phyloP scores from a whole-genome alignment of 1,140 invertebrate species.

The Drosophila navojoa region DNA sequence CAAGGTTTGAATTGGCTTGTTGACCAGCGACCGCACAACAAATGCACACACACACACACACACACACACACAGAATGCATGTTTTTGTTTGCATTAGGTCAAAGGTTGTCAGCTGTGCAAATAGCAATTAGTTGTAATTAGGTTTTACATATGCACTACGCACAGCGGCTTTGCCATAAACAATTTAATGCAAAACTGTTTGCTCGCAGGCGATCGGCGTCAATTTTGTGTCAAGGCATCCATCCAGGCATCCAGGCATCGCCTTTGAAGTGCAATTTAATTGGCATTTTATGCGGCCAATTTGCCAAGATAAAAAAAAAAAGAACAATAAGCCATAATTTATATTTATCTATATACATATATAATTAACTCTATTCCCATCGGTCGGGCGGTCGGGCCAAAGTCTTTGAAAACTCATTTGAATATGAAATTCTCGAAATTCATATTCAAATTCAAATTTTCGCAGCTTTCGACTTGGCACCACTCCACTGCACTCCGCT shows the following conservation, averaged over 20 bases:
- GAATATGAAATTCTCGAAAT: conserved; percentile 74
- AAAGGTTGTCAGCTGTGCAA: conserved; percentile 81
- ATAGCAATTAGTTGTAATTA: conserved; percentile 82
- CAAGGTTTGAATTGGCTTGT: conserved; percentile 63
- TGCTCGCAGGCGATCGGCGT: conserved; percentile 14
- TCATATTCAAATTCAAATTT: conserved; percentile 80
- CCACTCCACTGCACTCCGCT: conserved; percentile 17
- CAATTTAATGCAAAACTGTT: conserved; percentile 28
- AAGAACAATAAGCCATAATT: conserved; percentile 71
- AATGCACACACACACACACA: conserved; percentile 22
- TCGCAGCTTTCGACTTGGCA: conserved; percentile 39
- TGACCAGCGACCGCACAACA: conserved; percentile 53
- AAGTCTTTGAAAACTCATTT: conserved; percentile 83
- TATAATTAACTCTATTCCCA: conserved; percentile 77
- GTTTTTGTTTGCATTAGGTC: conserved; percentile 74
- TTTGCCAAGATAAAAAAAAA: conserved; percentile 39
- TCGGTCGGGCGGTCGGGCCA: conserved; percentile 40
- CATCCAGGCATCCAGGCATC: not conserved
- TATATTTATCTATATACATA: conserved; percentile 37
- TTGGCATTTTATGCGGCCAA: conserved; percentile 59
- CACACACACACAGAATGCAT: conserved; percentile 17
- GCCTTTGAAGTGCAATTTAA: conserved; percentile 54
- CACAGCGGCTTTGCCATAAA: conserved; percentile 19
- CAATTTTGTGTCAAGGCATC: conserved; percentile 16
- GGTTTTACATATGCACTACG: conserved; percentile 66